Evolutionary conservation across 2,113 vertebrate species (phyloP).

Genomic region (Cryptoleucopteryx plumbea): DNA sequence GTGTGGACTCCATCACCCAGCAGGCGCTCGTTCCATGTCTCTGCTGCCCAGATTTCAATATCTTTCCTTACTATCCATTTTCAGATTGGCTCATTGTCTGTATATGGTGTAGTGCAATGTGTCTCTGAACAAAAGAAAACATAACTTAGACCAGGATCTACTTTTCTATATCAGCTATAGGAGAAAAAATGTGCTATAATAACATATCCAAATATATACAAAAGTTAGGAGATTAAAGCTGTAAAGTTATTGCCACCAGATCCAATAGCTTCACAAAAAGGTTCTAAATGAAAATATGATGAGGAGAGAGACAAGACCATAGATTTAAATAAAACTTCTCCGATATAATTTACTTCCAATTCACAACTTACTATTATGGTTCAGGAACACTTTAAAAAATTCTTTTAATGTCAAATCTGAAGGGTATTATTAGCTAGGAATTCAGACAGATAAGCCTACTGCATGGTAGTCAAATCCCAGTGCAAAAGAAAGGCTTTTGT

Average conservation of each 20-base stretch:
- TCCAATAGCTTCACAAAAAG: background rate
- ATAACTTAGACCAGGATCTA: background rate
- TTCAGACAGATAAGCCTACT: background rate
- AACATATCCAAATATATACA: background rate
- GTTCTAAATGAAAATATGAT: background rate
- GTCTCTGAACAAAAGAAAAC: background rate
- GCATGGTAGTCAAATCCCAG: background rate
- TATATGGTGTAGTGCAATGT: background rate
- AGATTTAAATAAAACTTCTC: background rate
- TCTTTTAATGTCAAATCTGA: background rate
- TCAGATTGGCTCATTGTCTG: background rate
- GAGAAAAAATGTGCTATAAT: background rate
- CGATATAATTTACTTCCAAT: background rate
- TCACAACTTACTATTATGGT: background rate
- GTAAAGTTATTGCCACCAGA: background rate
- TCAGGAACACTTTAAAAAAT: background rate
- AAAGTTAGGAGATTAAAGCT: background rate
- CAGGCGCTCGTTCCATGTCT: rapidly evolving
- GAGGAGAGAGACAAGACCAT: background rate
- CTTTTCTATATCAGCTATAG: background rate
- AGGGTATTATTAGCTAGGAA: background rate
- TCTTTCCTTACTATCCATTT: background rate
- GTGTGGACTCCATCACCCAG: background rate
- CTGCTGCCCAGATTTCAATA: background rate
- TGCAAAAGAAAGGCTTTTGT: background rate